Evolutionary conservation across 92 coral and sea anemone genomes (phyloP).

Genomic region (Parazoanthus swiftii): DNA sequence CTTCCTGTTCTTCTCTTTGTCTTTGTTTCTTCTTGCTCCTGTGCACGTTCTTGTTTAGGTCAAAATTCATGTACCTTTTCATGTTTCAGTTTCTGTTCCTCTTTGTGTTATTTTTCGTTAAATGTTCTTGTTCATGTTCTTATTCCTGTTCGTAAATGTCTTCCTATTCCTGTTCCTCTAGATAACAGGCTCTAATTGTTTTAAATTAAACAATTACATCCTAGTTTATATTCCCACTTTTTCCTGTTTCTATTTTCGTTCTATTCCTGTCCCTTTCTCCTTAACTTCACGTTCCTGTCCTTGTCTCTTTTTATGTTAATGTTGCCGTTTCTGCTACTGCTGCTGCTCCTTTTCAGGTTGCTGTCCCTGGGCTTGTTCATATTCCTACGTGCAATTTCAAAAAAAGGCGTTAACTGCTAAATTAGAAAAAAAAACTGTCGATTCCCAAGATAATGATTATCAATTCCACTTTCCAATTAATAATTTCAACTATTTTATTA

Average conservation of each 20-base stretch:
- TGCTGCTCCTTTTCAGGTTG: too few species aligned
- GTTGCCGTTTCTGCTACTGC: too few species aligned
- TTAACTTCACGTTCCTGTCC: too few species aligned
- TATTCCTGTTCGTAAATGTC: neutral
- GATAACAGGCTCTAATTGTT: neutral
- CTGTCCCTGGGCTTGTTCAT: too few species aligned
- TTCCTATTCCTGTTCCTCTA: neutral
- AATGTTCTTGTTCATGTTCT: neutral
- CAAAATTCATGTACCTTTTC: neutral
- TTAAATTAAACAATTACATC: neutral
- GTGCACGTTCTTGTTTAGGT: neutral
- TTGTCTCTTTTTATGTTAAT: too few species aligned
- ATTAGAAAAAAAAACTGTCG: too few species aligned
- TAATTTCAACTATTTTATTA: too few species aligned
- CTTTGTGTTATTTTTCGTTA: neutral
- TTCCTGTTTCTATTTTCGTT: neutral
- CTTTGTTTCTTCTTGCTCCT: neutral
- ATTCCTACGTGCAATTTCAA: too few species aligned
- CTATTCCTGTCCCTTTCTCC: neutral
- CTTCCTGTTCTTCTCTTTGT: neutral
- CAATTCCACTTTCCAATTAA: too few species aligned
- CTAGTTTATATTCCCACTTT: neutral
- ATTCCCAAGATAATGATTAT: too few species aligned
- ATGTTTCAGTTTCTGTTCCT: neutral
- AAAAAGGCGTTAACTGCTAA: too few species aligned